Percentiles rank a stretch among this genome's conserved stretches.
These are phyloP conservation scores for Mustelus asterias DNA, from an alignment of 2,113 vertebrate species.

Conservation along the genomic window DNA sequence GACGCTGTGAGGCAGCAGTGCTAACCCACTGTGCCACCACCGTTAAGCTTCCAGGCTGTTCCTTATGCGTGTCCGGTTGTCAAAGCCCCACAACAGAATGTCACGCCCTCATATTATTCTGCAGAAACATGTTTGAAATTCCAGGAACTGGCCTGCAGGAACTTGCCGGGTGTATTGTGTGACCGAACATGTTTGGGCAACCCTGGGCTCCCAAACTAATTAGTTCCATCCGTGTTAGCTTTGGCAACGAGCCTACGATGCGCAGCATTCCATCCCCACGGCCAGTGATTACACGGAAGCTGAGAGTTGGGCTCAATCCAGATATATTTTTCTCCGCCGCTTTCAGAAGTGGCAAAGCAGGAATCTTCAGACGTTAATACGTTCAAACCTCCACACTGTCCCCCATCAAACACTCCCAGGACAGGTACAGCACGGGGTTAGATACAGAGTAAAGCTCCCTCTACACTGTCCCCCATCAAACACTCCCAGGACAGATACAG, in stretches of 20 bases:
- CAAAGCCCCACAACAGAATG: neutral
- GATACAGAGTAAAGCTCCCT: neutral
- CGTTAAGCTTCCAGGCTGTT: too few relatives aligned
- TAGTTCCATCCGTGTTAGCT: neutral
- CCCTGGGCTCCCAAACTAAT: neutral
- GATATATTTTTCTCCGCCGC: too few relatives aligned
- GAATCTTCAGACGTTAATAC: too few relatives aligned
- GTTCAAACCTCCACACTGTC: neutral
- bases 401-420: neutral
- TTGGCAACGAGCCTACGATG: neutral
- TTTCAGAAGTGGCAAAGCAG: too few relatives aligned
- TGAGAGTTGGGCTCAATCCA: too few relatives aligned
- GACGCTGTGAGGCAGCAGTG: neutral
- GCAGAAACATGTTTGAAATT: neutral
- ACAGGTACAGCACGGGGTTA: neutral
- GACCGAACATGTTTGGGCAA: neutral
- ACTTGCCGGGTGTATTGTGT: neutral
- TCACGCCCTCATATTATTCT: neutral
- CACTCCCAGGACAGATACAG: neutral
- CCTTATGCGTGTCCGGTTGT: rapidly evolving
- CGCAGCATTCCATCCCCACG: too few relatives aligned
- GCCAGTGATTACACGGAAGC: too few relatives aligned
- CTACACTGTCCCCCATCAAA: neutral
- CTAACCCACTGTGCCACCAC: too few relatives aligned
- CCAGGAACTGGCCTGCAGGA: neutral